Percentiles rank a stretch among this genome's conserved stretches.
Conservation (phyloP, 2,888 invertebrate genomes). For the Aelia acuminata region DNA sequence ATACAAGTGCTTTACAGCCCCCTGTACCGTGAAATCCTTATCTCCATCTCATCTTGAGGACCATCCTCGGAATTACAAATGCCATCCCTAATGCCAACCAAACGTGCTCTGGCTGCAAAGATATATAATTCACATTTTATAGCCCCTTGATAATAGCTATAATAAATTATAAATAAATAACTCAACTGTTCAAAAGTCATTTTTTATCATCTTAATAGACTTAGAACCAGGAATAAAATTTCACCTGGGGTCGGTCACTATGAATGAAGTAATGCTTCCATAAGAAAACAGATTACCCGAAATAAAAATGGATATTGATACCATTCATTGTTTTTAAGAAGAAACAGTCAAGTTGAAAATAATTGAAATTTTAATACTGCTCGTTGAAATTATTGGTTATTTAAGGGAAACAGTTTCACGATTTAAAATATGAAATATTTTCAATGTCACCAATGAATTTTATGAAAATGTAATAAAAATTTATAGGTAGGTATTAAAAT, state of each 20-base stretch:
- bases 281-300: not conserved
- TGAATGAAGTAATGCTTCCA: not conserved
- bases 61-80: slow-evolving; percentile 18
- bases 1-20: not conserved
- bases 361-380: not conserved
- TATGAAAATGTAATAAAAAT: no score
- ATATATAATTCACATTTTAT: not conserved
- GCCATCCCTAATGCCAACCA: not conserved
- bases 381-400: not conserved
- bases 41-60: not conserved
- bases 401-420: no score
- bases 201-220: no score
- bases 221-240: not conserved
- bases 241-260: no score
- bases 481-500: no score
- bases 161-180: not conserved
- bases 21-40: not conserved
- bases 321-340: not conserved
- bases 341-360: not conserved
- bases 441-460: no score
- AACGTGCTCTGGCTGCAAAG: not conserved
- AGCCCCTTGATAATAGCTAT: not conserved
- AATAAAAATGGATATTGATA: not conserved
- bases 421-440: no score
- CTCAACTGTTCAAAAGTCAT: no score